Evolutionary conservation across 2,113 vertebrate species (phyloP).

Genomic region (Ancistrus triradiatus): DNA sequence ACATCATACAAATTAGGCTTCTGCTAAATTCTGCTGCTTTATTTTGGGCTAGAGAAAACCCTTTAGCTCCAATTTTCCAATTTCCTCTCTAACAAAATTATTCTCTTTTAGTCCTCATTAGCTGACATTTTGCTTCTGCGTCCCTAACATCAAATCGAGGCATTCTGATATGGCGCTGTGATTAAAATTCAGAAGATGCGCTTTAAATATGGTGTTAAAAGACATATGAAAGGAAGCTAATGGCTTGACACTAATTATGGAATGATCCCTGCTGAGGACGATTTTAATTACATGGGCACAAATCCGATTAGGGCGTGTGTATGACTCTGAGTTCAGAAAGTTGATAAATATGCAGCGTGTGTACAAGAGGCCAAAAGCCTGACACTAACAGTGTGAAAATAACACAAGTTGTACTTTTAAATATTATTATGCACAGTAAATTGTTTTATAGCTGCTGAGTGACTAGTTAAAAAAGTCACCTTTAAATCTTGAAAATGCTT

Average conservation of each 20-base stretch:
- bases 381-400: not conserved
- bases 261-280: conserved; percentile 44
- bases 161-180: conserved; percentile 24
- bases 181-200: conserved; percentile 32
- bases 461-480: no score
- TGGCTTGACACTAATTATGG: conserved; percentile 54
- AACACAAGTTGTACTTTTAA: not conserved
- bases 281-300: conserved; percentile 46
- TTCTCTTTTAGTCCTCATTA: conserved; percentile 10
- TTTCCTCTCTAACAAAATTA: conserved; percentile 23
- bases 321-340: conserved; percentile 23
- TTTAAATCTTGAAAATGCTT: no score
- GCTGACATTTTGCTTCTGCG: conserved; percentile 18
- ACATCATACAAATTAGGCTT: no score
- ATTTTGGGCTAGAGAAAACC: no score
- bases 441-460: no score
- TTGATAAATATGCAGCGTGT: conserved; percentile 5
- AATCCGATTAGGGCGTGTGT: conserved; percentile 43
- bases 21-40: no score
- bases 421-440: no score
- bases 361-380: conserved; percentile 12
- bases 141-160: conserved; percentile 28
- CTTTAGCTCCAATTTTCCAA: not conserved
- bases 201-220: conserved; percentile 45
- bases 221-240: conserved; percentile 48